Base-by-base conservation (phyloP, 1,140 invertebrate genomes). In the Aphelinus atriplicis region DNA sequence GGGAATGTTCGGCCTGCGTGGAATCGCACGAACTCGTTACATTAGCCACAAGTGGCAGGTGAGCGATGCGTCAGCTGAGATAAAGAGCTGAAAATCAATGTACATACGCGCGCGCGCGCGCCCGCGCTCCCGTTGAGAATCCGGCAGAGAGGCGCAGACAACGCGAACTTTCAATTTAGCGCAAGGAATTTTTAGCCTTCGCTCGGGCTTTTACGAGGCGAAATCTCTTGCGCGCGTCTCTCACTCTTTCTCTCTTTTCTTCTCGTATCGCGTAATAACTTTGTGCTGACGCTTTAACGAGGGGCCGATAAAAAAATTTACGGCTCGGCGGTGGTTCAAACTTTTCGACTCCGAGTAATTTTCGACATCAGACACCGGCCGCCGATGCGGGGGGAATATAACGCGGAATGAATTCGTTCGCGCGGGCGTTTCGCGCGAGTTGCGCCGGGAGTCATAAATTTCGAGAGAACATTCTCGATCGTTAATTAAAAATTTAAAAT, bases 221-320 rank as follows among this genome's bases (percentile, higher is more conserved):
- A 26, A 26, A 26, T 26, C 26, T 26, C 26, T 26, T 26, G 26
- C 26, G 26, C 26, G 26, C 26, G 26, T 26, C 26, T 26, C 26
- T 26, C 26, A 26, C 26, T 26, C 26, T 26, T 61, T 46, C n/a
- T 42, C 42, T 73, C 26, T 51, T 66, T 67, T 66, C 7, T 46
- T 66, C 60, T 73, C 61, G 48, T 55, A 64, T 55, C 72, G 51
- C 72, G 58, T 68, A 68, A 74, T 68, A 68, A 74, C 55, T 74
- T 68, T 73, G 4, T 63, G 65, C 72, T 68, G 65, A 68, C 72
- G 58, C 66, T 63, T 63, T 63, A 68, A 68, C 57, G 56, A 63
- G 57, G 3, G 10, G 47, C 4, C 53, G 43, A 68, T 62, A 68
- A 74, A 68, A 73, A 74, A 74, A 74, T 74, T 62, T 74, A 68